A percentile compares a stretch with the other conserved stretches of the same genome.
These are phyloP conservation scores for Rattus rattus DNA, from an alignment of 2,113 vertebrate genomes.

Conservation along the genomic window DNA sequence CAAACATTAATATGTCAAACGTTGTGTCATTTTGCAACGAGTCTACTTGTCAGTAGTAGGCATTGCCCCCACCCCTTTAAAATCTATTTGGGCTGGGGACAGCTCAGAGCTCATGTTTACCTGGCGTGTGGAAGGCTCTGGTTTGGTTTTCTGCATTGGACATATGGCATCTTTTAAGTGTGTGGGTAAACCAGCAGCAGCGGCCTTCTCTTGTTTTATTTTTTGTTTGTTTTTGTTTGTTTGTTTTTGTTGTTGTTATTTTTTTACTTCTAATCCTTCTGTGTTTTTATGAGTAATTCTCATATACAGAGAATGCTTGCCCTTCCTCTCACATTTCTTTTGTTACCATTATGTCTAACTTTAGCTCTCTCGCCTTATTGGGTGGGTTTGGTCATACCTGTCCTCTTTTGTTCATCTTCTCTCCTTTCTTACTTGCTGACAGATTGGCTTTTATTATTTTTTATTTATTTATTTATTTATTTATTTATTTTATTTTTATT, in stretches of 20 bases:
- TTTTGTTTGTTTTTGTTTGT: not conserved
- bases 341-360: not conserved
- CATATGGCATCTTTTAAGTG: not conserved
- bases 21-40: not conserved
- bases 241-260: too few relatives aligned
- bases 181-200: not conserved
- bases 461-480: too few relatives aligned
- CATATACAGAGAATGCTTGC: not conserved
- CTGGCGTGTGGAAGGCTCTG: not conserved
- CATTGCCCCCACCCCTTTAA: too few relatives aligned
- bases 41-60: not conserved
- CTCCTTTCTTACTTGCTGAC: not conserved
- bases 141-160: not conserved
- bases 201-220: not conserved
- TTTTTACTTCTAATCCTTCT: not conserved
- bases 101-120: not conserved
- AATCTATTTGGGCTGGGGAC: not conserved
- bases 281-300: conserved; percentile 25
- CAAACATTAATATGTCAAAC: not conserved
- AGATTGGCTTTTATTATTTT: not conserved
- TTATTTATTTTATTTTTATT: too few relatives aligned
- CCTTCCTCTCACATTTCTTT: not conserved
- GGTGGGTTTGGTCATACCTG: not conserved
- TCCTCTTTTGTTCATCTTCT: conserved; percentile 29
- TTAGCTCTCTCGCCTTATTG: not conserved